Base-by-base conservation (phyloP, 1,140 invertebrate genomes). In the Drosophila elegans region DNA sequence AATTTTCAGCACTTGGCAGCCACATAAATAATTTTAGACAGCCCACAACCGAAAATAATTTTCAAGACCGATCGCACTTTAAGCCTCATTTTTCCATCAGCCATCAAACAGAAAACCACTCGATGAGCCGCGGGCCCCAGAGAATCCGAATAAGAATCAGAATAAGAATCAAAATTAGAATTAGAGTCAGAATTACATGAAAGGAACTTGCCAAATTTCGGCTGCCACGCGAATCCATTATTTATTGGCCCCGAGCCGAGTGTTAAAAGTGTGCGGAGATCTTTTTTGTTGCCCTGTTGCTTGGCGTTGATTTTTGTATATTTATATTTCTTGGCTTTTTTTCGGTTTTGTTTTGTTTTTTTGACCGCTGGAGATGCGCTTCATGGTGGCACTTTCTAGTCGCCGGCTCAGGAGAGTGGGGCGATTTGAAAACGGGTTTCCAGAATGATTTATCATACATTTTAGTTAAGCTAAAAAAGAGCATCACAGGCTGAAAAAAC, bases 381-480 rank as follows among this genome's bases (percentile, higher is more conserved):
- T 49, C 62, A 78, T 66, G 83, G 72, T 74, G 84, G 80, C 84
- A 88, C 84, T 88, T 88, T 88, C 84, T 88, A 88, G 84, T 83
- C 52, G 66, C 78, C 73, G 78, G 59, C 45, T 25, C 45, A 42
- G 42, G 46, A 71, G 83, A 74, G 77, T 66, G 78, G 63, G 72
- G 63, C 64, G 64, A 68, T 66, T 68, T 52, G 36, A 69, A 57
- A 88, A 89, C 84, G 62, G 85, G 84, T 89, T 89, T 89, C 57
- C 64, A 62, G 62, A 89, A 89, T 89, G 84, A 89, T 89, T 89
- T 89, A 89, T 89, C 84, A 84, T 90, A 80, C 80, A 80, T 89
- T 89, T 89, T 80, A 89, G 79, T 78, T 75, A 89, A 84, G 69
- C 62, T 44, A 78, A 89, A 86, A 78, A 89, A 62, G 69, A 89